phyloP scores from a whole-genome alignment of 2,888 invertebrate species.

The Thelaira solivaga region DNA sequence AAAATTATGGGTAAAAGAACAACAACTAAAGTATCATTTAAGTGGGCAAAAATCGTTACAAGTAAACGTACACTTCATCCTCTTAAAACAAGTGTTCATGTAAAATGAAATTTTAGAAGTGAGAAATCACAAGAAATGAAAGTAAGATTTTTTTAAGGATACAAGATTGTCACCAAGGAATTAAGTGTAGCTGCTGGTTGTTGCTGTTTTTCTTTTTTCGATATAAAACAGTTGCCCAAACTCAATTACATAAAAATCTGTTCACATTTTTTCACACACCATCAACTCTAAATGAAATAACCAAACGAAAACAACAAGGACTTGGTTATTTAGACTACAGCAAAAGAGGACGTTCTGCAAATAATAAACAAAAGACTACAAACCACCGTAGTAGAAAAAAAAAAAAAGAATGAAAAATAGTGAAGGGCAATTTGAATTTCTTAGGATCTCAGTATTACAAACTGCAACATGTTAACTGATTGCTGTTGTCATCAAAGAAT shows the following conservation, averaged over 20 bases:
- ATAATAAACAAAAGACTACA: neutral
- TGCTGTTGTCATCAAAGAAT: too few relatives aligned
- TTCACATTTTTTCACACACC: conserved; percentile 77
- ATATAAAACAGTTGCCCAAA: conserved; percentile 68
- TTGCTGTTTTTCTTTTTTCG: neutral
- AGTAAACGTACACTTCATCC: neutral
- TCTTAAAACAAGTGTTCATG: neutral
- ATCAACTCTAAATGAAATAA: conserved; percentile 73
- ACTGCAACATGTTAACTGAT: too few relatives aligned
- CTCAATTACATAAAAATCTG: conserved; percentile 77
- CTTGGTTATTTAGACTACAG: too few relatives aligned
- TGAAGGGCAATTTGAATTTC: too few relatives aligned
- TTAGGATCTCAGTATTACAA: too few relatives aligned
- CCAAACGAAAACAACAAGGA: conserved; percentile 2
- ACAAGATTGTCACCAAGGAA: too few relatives aligned
- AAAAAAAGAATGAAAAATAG: too few relatives aligned
- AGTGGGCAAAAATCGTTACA: neutral
- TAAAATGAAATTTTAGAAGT: neutral
- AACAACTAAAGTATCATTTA: conserved; percentile 22
- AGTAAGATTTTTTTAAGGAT: too few relatives aligned
- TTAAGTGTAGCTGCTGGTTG: too few relatives aligned
- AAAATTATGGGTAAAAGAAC: conserved; percentile 38
- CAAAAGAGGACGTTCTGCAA: conserved; percentile 1
- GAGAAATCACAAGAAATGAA: too few relatives aligned
- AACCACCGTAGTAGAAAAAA: neutral